Percentiles rank a stretch among this genome's conserved stretches.
phyloP scores from a whole-genome alignment of 2,888 invertebrate genomes.

The Drosophila suboccidentalis region DNA sequence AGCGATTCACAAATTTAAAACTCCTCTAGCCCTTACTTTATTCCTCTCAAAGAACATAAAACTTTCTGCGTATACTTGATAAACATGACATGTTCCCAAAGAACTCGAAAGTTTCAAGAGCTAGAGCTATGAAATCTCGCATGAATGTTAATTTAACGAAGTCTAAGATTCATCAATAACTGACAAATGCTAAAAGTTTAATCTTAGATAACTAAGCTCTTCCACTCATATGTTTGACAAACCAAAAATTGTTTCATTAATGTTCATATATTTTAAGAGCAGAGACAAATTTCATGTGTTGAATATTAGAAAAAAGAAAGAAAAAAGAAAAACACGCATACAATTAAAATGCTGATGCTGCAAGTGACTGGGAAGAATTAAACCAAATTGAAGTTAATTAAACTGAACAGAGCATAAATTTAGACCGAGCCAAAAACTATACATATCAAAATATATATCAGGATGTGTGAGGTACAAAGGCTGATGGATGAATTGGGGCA shows the following conservation, averaged over 20 bases:
- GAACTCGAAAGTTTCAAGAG: background rate
- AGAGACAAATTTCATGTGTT: background rate
- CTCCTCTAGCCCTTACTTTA: background rate
- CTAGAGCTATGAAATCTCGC: background rate
- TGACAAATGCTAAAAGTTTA: background rate
- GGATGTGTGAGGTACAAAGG: constrained; percentile 60
- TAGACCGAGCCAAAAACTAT: background rate
- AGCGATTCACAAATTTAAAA: too few relatives aligned
- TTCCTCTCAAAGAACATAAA: too few relatives aligned
- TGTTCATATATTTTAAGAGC: background rate
- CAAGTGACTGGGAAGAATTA: background rate
- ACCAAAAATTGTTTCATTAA: too few relatives aligned
- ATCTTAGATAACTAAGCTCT: background rate
- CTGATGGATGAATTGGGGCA: constrained; percentile 52
- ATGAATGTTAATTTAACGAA: background rate
- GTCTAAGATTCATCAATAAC: background rate
- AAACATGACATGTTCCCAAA: background rate
- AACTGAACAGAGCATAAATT: background rate
- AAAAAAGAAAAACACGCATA: too few relatives aligned
- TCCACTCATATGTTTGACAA: background rate
- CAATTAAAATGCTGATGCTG: too few relatives aligned
- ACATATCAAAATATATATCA: background rate
- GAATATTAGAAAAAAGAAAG: background rate
- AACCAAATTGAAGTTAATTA: background rate
- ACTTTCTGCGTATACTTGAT: too few relatives aligned